Conservation (phyloP, 2,113 vertebrate species). For the Typhlomys cinereus region DNA sequence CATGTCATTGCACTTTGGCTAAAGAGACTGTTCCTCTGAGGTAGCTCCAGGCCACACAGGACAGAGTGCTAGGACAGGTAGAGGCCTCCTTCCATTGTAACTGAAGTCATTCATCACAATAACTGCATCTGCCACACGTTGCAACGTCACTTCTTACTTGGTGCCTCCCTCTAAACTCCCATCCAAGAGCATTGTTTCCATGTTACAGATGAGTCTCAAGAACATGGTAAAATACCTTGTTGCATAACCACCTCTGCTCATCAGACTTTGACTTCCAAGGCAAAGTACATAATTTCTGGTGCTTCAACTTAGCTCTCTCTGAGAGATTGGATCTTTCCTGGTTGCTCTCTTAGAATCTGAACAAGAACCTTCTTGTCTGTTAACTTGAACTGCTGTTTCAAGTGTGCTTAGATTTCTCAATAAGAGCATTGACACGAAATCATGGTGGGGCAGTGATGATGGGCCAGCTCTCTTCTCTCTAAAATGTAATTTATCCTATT, state of each 20-base stretch:
- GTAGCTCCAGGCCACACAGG: neutral
- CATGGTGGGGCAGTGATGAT: neutral
- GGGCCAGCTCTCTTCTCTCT: neutral
- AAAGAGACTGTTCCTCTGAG: neutral
- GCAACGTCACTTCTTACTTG: neutral
- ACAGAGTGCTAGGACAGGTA: neutral
- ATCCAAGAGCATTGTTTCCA: neutral
- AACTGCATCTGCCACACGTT: neutral
- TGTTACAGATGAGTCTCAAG: slow-evolving; percentile 27
- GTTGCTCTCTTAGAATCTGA: neutral
- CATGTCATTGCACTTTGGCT: neutral
- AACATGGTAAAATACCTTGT: neutral
- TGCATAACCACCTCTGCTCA: neutral
- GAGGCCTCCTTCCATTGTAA: neutral
- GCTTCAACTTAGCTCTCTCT: neutral
- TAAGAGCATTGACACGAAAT: neutral
- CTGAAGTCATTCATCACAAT: neutral
- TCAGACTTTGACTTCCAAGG: slow-evolving; percentile 35
- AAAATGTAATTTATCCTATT: neutral
- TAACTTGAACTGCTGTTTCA: neutral
- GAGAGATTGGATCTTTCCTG: neutral
- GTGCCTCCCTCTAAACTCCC: neutral
- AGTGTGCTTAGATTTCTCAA: neutral
- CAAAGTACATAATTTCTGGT: neutral
- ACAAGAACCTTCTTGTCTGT: neutral